Evolutionary conservation across 2,888 invertebrate genomes (phyloP).

Genomic region (Andrena bicolor): DNA sequence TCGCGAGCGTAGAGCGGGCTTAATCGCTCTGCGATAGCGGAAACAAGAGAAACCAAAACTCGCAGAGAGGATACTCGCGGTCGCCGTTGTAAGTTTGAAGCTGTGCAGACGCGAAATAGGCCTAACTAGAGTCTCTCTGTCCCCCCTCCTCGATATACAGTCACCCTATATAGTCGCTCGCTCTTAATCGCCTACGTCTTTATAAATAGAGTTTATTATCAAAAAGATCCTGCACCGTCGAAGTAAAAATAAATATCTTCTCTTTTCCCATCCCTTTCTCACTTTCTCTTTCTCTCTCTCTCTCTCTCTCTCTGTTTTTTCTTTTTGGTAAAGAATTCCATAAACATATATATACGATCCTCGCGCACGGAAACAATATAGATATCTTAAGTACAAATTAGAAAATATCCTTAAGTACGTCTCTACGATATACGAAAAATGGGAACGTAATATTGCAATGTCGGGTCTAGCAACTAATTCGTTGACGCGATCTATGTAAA

Average conservation of each 20-base stretch:
- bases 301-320: neutral
- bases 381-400: constrained; percentile 58
- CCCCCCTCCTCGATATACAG: constrained; percentile 24
- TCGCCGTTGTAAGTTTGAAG: constrained; percentile 43
- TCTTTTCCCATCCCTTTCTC: neutral
- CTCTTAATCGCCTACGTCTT: constrained; percentile 53
- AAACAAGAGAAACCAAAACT: constrained; percentile 28
- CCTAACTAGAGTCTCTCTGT: constrained; percentile 36
- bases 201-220: constrained; percentile 65
- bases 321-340: constrained; percentile 62
- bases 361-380: constrained; percentile 57
- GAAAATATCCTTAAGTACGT: constrained; percentile 62
- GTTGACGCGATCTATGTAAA: constrained; percentile 53
- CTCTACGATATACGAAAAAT: constrained; percentile 29
- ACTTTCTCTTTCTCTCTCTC: neutral
- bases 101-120: constrained; percentile 59
- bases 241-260: constrained; percentile 72
- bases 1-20: constrained; percentile 17
- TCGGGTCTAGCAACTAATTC: constrained; percentile 56
- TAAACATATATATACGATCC: constrained; percentile 53
- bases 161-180: constrained; percentile 20
- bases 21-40: neutral
- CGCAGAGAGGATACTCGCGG: constrained; percentile 15
- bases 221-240: constrained; percentile 66
- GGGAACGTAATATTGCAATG: constrained; percentile 49